Evolutionary conservation across 2,888 invertebrate genomes (phyloP), one percentile per base, ranked within the genome.

Genomic region (Pharmacophagus antenor): DNA sequence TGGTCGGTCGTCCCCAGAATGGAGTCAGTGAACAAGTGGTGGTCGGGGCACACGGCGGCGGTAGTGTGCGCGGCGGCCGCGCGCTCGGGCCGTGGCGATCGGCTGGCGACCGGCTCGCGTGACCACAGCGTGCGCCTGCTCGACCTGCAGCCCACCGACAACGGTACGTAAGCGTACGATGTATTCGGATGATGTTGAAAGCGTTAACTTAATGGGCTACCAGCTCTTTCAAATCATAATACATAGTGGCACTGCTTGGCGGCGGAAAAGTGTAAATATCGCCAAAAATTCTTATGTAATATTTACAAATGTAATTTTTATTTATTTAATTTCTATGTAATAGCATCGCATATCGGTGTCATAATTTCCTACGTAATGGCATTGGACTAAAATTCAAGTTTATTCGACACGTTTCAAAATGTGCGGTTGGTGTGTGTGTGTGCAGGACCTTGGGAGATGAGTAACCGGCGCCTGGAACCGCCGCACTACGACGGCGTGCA

Each of bases 401-500:
- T n/a, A n/a, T n/a, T 25, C 7, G 23, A 25, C 23, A 5, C 23
- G 23, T 31, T 12, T 31, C 31, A 31, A 31, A 31, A 31, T n/a
- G n/a, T n/a, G n/a, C n/a, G n/a, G n/a, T 8, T 31, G 15, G 31
- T 31, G 3, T 12, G 8, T 0, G 31, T 31, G 15, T 17, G 20
- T 37, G 2, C 63, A 87, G 88, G 76, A 70, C 79, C 77, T 60
- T 84, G 80, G 89, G 90, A 81, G 76, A 91, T 73, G 62, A 67
- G 82, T 88, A 71, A 93, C 92, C 66, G 94, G 31, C 92, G 93
- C 57, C 93, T 96, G 60, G 94, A 95, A 69, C 97, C 97, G 15
- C 97, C 97, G 6, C 97, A 97, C 85, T 97, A 97, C 81, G 97
- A 97, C 82, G 97, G 97, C 23, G 95, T 97, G 56, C 95, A 97